Percentiles rank a stretch among this genome's conserved stretches.
These are phyloP conservation scores for Presbytis comata DNA, from an alignment of 2,797 vertebrate genomes.

Conservation along the genomic window DNA sequence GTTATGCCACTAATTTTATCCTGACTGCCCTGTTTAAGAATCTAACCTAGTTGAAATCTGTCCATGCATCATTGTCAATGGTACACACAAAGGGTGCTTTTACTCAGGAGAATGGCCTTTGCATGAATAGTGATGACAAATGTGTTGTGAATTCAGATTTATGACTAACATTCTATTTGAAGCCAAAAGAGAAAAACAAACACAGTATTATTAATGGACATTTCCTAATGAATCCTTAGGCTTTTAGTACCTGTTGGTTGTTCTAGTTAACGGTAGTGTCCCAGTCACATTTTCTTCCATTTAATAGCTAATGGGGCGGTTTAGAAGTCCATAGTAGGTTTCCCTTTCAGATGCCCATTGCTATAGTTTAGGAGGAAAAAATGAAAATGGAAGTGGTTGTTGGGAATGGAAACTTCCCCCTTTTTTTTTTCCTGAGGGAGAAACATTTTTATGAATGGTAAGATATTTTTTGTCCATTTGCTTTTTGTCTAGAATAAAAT, in stretches of 20 bases:
- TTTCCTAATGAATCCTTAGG: not conserved
- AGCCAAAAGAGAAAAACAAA: not conserved
- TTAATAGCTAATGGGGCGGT: not conserved
- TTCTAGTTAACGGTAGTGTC: not conserved
- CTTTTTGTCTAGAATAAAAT: not conserved
- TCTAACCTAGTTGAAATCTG: not conserved
- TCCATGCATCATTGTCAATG: fast-evolving
- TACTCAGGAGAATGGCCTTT: not conserved
- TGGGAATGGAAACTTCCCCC: not conserved
- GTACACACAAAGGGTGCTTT: not conserved
- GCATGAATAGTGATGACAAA: not conserved
- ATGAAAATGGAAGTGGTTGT: not conserved
- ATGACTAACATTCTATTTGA: not conserved
- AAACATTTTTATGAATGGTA: not conserved
- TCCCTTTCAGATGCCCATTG: not conserved
- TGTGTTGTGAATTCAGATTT: not conserved
- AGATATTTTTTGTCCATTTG: not conserved
- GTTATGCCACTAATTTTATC: no score
- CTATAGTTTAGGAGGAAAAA: not conserved
- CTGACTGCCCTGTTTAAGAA: not conserved
- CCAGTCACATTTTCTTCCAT: not conserved
- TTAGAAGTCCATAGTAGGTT: not conserved
- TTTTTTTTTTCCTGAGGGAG: not conserved
- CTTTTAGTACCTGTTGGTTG: not conserved
- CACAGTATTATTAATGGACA: not conserved